Base-by-base conservation (phyloP, 2,888 invertebrate genomes). In the Ectemnius lituratus region DNA sequence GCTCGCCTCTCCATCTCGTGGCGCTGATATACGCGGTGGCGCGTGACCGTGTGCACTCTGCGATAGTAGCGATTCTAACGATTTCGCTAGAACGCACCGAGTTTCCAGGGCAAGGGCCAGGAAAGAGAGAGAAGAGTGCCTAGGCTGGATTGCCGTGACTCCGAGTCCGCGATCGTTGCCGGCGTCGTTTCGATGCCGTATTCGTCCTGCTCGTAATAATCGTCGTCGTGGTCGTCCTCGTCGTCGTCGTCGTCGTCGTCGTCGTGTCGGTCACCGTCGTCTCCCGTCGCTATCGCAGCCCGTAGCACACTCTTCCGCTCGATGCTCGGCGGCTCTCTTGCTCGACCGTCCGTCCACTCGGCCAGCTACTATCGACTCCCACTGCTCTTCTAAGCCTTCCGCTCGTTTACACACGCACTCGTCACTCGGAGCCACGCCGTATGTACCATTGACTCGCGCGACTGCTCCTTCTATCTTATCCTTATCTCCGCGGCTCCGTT, bases 1-100 rank as follows among this genome's bases (percentile, higher is more conserved):
- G 85, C 86, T 83, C 80, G 86, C 70, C 84, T 87, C 85, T 89
- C 88, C 90, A 90, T 90, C 84, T 86, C 83, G 85, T 84, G 80
- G 84, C 81, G 77, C 79, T 82, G 79, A 80, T 78, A 76, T 84
- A 84, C 82, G 84, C 82, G 82, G 76, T 84, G 76, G 76, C 82
- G 82, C 82, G 82, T 85, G 84, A 85, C 85, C 76, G 70, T 78
- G 71, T 72, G 75, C 75, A 81, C 82, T 73, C 67, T 82, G 62
- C 74, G 62, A 78, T 71, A 58, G 52, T 5, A 52, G 52, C 14
- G 52, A 52, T 76, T 64, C 70, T 78, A 82, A 80, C 75, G 79
- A 80, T 78, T 73, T 59, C 67, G 69, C 69, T 68, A 58, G 52
- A 47, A 47, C 59, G 67, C 57, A 61, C 56, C 62, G 63, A 70